A percentile compares a stretch with the other conserved stretches of the same genome.
Evolutionary conservation across 2,113 vertebrate genomes (phyloP).

Genomic region (Puma concolor): DNA sequence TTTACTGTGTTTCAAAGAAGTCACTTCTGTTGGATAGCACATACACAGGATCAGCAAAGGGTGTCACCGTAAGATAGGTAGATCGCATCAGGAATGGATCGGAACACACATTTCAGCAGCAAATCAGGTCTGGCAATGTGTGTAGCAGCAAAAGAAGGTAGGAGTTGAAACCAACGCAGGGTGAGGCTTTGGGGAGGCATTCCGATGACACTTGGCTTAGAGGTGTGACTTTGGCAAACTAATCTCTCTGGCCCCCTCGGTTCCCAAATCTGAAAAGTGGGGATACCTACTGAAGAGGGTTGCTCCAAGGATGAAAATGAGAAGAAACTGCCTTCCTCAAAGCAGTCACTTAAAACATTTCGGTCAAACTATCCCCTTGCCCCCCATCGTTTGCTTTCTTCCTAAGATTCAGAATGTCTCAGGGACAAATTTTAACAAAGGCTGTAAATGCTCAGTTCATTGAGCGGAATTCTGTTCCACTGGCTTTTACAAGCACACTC

Average conservation of each 20-base stretch:
- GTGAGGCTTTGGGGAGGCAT: not conserved
- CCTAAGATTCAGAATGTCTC: slow-evolving; percentile 42
- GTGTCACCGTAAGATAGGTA: slow-evolving; percentile 72
- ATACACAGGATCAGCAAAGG: slow-evolving; percentile 81
- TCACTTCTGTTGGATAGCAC: slow-evolving; percentile 81
- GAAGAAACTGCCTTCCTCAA: not conserved
- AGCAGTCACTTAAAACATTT: not conserved
- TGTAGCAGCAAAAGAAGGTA: slow-evolving; percentile 43
- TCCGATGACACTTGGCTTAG: not conserved
- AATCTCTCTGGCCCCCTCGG: not conserved
- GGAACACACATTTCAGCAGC: slow-evolving; percentile 65
- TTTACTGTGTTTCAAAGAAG: slow-evolving; percentile 82
- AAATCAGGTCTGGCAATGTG: slow-evolving; percentile 71
- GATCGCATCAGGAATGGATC: slow-evolving; percentile 73
- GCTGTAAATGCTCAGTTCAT: not conserved
- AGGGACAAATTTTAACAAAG: not conserved
- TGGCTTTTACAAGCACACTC: not conserved
- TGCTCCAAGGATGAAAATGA: not conserved
- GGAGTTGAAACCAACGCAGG: not conserved
- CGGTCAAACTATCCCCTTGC: not conserved
- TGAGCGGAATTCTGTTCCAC: not conserved
- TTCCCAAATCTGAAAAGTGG: not conserved
- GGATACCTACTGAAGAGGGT: not conserved
- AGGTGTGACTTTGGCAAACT: not conserved
- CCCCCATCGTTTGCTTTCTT: slow-evolving; percentile 39